Evolutionary conservation across 2,113 vertebrate species (phyloP).

Genomic region (Planiliza haematocheilus): DNA sequence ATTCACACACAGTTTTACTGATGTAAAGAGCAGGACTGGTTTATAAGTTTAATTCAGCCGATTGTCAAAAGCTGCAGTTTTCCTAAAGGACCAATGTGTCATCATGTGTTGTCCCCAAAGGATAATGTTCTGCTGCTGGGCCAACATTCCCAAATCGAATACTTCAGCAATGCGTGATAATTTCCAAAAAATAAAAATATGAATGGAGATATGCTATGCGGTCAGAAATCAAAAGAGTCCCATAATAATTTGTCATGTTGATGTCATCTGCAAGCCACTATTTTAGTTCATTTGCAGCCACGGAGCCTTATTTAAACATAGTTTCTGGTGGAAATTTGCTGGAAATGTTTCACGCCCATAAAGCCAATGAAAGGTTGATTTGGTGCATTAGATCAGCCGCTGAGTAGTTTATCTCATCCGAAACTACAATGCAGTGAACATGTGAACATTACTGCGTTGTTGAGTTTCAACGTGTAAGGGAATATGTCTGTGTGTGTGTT

Average conservation of each 20-base stretch:
- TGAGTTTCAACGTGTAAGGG: neutral
- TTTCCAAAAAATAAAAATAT: too few relatives aligned
- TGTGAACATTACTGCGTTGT: neutral
- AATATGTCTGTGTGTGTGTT: neutral
- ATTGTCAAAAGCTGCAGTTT: too few relatives aligned
- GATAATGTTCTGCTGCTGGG: too few relatives aligned
- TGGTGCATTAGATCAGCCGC: neutral
- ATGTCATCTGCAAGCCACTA: neutral
- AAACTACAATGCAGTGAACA: neutral
- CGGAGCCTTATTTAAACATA: constrained; percentile 6
- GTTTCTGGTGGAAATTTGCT: neutral
- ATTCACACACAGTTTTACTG: too few relatives aligned
- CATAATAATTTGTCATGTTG: too few relatives aligned
- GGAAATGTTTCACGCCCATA: neutral
- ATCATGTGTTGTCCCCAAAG: too few relatives aligned
- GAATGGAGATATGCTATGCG: too few relatives aligned
- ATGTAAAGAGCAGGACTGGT: too few relatives aligned
- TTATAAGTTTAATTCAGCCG: too few relatives aligned
- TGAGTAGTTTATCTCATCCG: constrained; percentile 1
- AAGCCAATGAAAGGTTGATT: neutral
- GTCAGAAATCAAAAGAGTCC: neutral
- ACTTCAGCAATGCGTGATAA: too few relatives aligned
- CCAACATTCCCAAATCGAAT: too few relatives aligned
- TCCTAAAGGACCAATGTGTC: too few relatives aligned
- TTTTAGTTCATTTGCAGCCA: neutral